phyloP scores from a whole-genome alignment of 30 jellyfish, hydroid and myxozoan species.

The Aurelia aurita region DNA sequence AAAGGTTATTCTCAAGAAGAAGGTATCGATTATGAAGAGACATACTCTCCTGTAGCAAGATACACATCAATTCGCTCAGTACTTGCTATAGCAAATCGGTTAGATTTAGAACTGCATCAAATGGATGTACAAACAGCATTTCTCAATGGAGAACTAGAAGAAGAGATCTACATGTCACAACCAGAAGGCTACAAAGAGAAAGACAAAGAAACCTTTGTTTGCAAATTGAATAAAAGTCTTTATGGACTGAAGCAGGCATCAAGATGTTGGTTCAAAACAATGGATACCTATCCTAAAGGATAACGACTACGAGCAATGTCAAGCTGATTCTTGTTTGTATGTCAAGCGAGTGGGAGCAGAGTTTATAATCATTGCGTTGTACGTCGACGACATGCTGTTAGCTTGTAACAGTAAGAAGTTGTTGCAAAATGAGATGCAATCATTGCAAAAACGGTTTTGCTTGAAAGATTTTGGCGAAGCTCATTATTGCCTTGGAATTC shows the following conservation, averaged over 20 bases:
- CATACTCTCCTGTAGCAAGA: constrained; percentile 45
- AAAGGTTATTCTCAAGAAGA: constrained; percentile 32
- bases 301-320: constrained; percentile 11
- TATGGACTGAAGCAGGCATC: constrained; percentile 73
- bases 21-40: constrained; percentile 44
- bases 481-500: constrained; percentile 48
- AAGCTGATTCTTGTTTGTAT: constrained; percentile 40
- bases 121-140: constrained; percentile 54
- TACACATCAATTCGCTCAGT: constrained; percentile 22
- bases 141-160: constrained; percentile 49
- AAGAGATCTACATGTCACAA: constrained; percentile 70
- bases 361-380: constrained; percentile 16
- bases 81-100: constrained; percentile 28
- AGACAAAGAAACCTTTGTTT: constrained; percentile 27
- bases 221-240: constrained; percentile 56
- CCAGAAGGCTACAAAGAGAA: constrained; percentile 72
- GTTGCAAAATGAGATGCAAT: constrained; percentile 22
- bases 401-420: constrained; percentile 28
- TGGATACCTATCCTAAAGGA: constrained; percentile 33
- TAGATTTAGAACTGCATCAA: constrained; percentile 47
- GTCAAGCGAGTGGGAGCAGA: constrained; percentile 34
- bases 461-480: constrained; percentile 51
- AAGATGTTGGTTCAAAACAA: constrained; percentile 58
- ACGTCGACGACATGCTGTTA: constrained; percentile 43
- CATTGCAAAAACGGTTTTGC: constrained; percentile 26